Evolutionary conservation across 2,888 invertebrate genomes (phyloP), one percentile per base, ranked within the genome.

Genomic region (Synergus umbraculus): DNA sequence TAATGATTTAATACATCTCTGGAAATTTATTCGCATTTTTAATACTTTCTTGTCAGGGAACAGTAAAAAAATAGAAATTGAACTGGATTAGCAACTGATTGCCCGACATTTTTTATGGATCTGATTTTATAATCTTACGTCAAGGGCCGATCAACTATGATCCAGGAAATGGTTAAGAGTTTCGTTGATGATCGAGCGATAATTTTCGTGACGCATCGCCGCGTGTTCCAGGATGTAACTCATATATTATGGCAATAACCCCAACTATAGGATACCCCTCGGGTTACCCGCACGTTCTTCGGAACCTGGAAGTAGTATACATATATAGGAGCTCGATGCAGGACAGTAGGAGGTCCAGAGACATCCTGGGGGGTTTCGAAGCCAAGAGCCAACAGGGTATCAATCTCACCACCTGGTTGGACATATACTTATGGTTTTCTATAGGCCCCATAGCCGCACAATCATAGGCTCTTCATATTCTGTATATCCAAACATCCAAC

Each of bases 391-490:
- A 83, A 86, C 79, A 66, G 81, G 79, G 83, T 86, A 89, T 89
- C 88, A 86, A 89, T 89, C 88, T 87, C 85, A 79, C 84, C 89
- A 89, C 88, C 88, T 88, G 88, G 87, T 79, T 80, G 60, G 77
- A 79, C 37, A 67, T 54, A 78, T 67, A 79, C 65, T 79, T 78
- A 78, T 65, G 46, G 29, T 18, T 46, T 67, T 66, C 64, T 58
- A 54, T 73, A 18, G 44, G 18, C 49, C 29, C 44, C 22, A 46
- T 46, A 22, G 22, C 5, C 44, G 29, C 43, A 22, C 22, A 65
- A 44, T 37, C 15, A 18, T 29, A 58, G 15, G 41, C 10, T 44
- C 46, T 66, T 37, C 29, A 37, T 54, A 73, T 49, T 73, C 37
- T 22, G 12, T 37, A 9, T 37, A 73, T 8, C 46, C 69, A 29